phyloP scores from a whole-genome alignment of 2,888 invertebrate species.

The Sarcophaga variegata region DNA sequence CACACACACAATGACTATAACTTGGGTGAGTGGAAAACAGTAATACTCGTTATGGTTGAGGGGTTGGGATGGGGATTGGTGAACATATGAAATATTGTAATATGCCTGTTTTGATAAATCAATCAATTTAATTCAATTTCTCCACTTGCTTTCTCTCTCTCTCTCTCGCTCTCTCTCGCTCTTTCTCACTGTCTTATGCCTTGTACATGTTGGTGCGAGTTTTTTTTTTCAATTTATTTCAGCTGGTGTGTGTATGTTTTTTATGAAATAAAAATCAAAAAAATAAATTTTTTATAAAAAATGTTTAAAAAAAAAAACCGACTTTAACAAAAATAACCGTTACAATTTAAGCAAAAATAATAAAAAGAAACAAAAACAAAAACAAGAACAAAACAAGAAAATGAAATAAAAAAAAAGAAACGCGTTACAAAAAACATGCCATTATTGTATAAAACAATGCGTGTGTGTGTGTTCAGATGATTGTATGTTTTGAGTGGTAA shows the following conservation, averaged over 20 bases:
- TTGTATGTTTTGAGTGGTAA: not conserved
- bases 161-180: too few relatives aligned
- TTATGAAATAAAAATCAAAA: not conserved
- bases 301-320: not conserved
- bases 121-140: conserved; percentile 67
- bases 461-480: not conserved
- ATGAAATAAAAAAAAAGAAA: not conserved
- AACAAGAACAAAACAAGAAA: conserved; percentile 41
- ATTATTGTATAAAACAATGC: not conserved
- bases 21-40: too few relatives aligned
- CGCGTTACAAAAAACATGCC: not conserved
- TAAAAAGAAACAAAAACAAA: not conserved
- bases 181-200: conserved; percentile 21
- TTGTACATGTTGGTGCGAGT: conserved; percentile 54
- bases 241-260: conserved; percentile 23
- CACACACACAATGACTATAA: too few relatives aligned
- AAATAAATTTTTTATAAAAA: conserved; percentile 27
- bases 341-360: not conserved
- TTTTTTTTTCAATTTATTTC: conserved; percentile 61
- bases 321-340: too few relatives aligned
- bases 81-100: conserved; percentile 63
- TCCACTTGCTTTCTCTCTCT: not conserved
- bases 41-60: too few relatives aligned
- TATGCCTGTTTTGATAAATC: conserved; percentile 69
- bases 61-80: not conserved